Conservation (phyloP, 2,888 invertebrate species). For the Pimpla rufipes region DNA sequence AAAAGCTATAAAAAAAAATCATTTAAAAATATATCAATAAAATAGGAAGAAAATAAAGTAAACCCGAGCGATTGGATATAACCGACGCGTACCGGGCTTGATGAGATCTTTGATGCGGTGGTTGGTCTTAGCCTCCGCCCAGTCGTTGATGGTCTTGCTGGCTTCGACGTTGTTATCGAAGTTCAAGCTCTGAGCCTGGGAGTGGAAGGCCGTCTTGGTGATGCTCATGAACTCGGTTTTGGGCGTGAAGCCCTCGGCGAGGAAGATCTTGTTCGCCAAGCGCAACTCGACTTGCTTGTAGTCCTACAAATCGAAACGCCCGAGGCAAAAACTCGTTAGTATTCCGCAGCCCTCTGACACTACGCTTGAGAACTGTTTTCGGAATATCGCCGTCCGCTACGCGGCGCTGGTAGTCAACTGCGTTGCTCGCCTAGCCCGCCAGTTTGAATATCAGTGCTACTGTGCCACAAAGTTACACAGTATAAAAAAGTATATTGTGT, state of each 20-base stretch:
- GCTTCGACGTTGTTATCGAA: slow-evolving; percentile 86
- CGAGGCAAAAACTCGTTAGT: too few species aligned
- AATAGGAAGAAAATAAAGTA: too few species aligned
- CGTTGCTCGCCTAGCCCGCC: too few species aligned
- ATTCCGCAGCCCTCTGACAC: too few species aligned
- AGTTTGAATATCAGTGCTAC: too few species aligned
- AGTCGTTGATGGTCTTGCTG: slow-evolving; percentile 90
- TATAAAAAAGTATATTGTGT: too few species aligned
- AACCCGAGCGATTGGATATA: background rate
- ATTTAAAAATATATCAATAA: background rate
- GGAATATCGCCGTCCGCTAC: too few species aligned
- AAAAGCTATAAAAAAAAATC: background rate
- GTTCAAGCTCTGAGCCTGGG: slow-evolving; percentile 88
- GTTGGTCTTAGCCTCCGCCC: slow-evolving; percentile 93
- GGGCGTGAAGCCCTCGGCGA: slow-evolving; percentile 86
- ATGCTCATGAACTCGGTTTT: slow-evolving; percentile 87
- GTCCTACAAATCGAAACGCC: slow-evolving; percentile 69
- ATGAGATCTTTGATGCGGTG: slow-evolving; percentile 93
- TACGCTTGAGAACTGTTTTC: too few species aligned
- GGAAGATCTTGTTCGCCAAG: slow-evolving; percentile 91
- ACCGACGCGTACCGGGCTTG: slow-evolving; percentile 82
- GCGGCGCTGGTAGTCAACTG: too few species aligned
- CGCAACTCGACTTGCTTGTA: slow-evolving; percentile 88
- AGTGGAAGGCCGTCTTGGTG: slow-evolving; percentile 88
- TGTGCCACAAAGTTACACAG: too few species aligned